phyloP scores from a whole-genome alignment of 2,797 vertebrate species.

The Tokudaia tokunoshimensis region DNA sequence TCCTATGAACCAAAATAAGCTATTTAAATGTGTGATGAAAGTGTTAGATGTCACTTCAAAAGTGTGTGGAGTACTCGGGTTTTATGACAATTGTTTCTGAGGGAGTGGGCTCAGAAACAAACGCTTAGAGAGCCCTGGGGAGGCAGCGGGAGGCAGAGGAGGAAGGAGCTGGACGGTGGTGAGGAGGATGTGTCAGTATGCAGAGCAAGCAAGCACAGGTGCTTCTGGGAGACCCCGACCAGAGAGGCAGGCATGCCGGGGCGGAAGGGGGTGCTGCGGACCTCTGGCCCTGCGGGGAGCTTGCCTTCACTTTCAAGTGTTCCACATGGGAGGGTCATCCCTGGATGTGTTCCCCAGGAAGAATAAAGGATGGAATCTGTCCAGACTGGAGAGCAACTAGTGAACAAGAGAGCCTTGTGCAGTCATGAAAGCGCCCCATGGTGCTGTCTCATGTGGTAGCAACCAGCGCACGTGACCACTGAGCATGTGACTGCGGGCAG shows the following conservation, averaged over 20 bases:
- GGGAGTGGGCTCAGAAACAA: not conserved
- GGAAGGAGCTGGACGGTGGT: not conserved
- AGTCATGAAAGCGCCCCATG: not conserved
- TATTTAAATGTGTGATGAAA: not conserved
- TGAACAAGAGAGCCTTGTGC: not conserved
- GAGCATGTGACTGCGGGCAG: not conserved
- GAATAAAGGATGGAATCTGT: not conserved
- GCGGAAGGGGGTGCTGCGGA: too few relatives aligned
- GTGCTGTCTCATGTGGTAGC: not conserved
- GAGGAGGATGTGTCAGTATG: not conserved
- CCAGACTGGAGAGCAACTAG: not conserved
- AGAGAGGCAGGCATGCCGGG: too few relatives aligned
- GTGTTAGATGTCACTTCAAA: not conserved
- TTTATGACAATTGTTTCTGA: not conserved
- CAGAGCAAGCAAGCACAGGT: fast-evolving
- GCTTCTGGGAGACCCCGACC: not conserved
- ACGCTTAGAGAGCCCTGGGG: not conserved
- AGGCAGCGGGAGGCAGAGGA: not conserved
- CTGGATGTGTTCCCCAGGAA: not conserved
- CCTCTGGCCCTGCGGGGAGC: not conserved
- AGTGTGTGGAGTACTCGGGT: fast-evolving
- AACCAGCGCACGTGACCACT: not conserved
- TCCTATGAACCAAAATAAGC: not conserved
- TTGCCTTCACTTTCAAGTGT: not conserved
- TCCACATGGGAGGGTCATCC: not conserved